Conservation (phyloP, 2,113 vertebrate genomes). For the Hemiprocne comata region DNA sequence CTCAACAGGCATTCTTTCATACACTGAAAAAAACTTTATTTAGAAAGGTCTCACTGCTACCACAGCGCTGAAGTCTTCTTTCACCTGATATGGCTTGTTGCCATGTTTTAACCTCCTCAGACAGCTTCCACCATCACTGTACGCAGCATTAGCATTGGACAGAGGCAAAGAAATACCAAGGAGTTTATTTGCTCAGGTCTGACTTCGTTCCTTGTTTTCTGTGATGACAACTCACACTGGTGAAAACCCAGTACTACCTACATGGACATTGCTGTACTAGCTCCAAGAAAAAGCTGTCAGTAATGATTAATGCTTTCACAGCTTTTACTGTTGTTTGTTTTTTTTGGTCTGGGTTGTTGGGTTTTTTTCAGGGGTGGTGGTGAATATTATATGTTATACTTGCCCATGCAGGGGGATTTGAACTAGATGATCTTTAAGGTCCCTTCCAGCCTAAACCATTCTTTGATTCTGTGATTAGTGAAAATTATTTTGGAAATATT, state of each 20-base stretch:
- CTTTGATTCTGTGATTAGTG: too few relatives aligned
- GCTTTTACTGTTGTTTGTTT: rapidly evolving
- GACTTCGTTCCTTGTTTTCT: neutral
- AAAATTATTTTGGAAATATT: neutral
- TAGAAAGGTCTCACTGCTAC: neutral
- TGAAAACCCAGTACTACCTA: neutral
- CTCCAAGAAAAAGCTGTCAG: neutral
- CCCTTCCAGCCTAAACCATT: too few relatives aligned
- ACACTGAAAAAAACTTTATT: neutral
- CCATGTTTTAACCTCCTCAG: neutral
- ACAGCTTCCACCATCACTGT: neutral
- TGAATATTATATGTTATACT: neutral
- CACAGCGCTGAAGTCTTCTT: neutral
- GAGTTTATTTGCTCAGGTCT: neutral
- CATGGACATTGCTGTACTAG: neutral
- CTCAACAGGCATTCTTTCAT: neutral
- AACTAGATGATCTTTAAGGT: too few relatives aligned
- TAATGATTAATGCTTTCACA: neutral
- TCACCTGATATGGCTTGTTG: neutral
- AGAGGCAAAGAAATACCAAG: neutral
- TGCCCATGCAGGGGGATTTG: too few relatives aligned
- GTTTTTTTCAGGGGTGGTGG: too few relatives aligned
- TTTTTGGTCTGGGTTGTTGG: too few relatives aligned
- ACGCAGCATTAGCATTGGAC: neutral
- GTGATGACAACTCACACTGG: neutral